Percentiles rank a stretch among this genome's conserved stretches.
Conservation (phyloP, 2,797 vertebrate species). For the Perodicticus potto region DNA sequence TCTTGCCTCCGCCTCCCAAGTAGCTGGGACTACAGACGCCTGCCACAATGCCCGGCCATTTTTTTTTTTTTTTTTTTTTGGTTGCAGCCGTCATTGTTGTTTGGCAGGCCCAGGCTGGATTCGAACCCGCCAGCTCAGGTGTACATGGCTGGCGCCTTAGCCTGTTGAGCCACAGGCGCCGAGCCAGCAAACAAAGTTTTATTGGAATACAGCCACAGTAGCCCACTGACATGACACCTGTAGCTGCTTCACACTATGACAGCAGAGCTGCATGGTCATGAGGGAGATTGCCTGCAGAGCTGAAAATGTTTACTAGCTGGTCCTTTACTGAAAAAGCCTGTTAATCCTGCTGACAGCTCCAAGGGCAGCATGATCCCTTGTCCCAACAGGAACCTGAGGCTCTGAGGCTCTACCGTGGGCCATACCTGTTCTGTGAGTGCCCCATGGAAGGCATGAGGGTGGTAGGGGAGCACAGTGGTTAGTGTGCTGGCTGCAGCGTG, state of each 20-base stretch:
- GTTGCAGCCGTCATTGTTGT: no score
- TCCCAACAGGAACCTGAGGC: not conserved
- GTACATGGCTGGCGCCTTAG: no score
- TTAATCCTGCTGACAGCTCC: not conserved
- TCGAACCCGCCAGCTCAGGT: no score
- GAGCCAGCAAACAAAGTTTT: not conserved
- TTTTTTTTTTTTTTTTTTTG: no score
- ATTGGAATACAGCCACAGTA: not conserved
- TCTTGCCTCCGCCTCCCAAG: no score
- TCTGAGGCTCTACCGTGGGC: fast-evolving
- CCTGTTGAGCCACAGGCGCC: no score
- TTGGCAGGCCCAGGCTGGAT: no score
- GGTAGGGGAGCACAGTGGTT: not conserved
- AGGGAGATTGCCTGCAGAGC: not conserved
- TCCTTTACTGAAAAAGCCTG: not conserved
- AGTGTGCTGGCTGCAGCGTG: fast-evolving
- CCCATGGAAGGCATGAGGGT: not conserved
- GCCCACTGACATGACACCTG: not conserved
- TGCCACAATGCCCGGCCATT: no score
- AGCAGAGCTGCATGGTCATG: not conserved
- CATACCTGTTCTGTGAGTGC: fast-evolving
- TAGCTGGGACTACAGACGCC: no score
- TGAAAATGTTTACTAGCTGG: not conserved
- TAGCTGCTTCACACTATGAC: not conserved
- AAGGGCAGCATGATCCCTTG: not conserved